Base-by-base conservation (phyloP, 1,140 invertebrate species). In the Oscheius sp. region DNA sequence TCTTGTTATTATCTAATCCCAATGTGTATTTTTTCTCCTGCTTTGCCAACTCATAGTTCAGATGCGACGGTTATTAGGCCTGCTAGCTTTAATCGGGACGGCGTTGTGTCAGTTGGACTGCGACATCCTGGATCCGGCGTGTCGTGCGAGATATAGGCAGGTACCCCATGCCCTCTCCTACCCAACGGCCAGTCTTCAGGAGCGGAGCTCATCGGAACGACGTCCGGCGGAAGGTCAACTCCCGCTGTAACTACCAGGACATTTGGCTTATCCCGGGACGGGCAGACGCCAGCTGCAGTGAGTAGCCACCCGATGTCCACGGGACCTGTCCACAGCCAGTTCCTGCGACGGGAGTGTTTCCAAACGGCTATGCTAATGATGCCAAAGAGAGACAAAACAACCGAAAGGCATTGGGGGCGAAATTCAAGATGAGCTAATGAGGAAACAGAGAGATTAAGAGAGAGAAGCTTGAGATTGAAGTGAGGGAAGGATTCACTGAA, bases 211-310 rank as follows among this genome's bases (percentile, higher is more conserved):
- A 69, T 31, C 28, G 34, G n/a, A 58, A 68, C 23, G 62, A 63
- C 15, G 46, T 68, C n/a, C 58, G 75, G 23, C 42, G 42, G 58
- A 71, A 68, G 31, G 52, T 72, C 3, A 68, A 75, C 13, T 67
- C 58, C 58, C 62, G 62, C 23, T 82, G 81, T 59, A 79, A 82
- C 49, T 82, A 81, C 66, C 78, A 82, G 61, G 82, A 83, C 68
- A 77, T 83, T 28, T 83, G 82, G 81, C 72, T 83, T 46, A 84
- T 83, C 32, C 82, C 82, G 2, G 82, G 82, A 32, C 62, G 74
- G 23, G 81, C 82, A 3, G 82, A 83, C 74, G 73, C 82, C 31
- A 83, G 77, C 23, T 83, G 82, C 68, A 83, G 82, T 83, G 70
- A 68, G 80, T 82, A 59, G n/a, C n/a, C n/a, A n/a, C n/a, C n/a